Conservation (phyloP, 1,140 invertebrate species). For the Calliphora vicina region DNA sequence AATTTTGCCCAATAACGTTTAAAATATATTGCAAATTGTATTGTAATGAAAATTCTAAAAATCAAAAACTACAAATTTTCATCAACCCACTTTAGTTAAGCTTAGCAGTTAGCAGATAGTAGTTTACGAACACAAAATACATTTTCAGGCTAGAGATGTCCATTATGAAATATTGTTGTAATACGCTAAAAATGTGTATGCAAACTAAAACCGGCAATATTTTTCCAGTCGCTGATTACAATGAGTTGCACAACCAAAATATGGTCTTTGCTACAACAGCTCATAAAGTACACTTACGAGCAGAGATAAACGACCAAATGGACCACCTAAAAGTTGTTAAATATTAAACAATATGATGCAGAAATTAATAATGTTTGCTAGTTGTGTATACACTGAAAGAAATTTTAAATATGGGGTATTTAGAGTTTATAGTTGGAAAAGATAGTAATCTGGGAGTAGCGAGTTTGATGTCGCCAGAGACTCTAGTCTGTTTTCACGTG, state of each 20-base stretch:
- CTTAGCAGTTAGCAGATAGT: too few species aligned
- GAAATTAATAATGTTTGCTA: not conserved
- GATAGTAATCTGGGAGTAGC: too few species aligned
- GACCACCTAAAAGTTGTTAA: not conserved
- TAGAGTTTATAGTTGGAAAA: too few species aligned
- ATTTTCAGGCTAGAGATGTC: not conserved
- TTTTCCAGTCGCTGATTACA: not conserved
- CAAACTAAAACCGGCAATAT: not conserved
- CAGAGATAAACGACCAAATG: not conserved
- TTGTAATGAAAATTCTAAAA: not conserved
- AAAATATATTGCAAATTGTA: not conserved
- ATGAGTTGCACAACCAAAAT: not conserved
- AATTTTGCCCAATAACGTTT: not conserved
- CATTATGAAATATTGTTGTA: not conserved
- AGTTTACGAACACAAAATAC: too few species aligned
- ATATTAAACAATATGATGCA: not conserved
- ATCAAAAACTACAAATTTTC: not conserved
- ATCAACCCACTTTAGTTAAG: not conserved
- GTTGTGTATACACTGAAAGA: not conserved
- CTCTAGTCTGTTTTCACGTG: too few species aligned
- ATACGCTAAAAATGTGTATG: not conserved
- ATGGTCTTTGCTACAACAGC: not conserved
- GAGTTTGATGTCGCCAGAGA: too few species aligned
- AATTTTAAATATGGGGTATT: not conserved
- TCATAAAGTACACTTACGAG: slow-evolving; percentile 1